Evolutionary conservation across 2,113 vertebrate species (phyloP).

Genomic region (Atlantisia rogersi): DNA sequence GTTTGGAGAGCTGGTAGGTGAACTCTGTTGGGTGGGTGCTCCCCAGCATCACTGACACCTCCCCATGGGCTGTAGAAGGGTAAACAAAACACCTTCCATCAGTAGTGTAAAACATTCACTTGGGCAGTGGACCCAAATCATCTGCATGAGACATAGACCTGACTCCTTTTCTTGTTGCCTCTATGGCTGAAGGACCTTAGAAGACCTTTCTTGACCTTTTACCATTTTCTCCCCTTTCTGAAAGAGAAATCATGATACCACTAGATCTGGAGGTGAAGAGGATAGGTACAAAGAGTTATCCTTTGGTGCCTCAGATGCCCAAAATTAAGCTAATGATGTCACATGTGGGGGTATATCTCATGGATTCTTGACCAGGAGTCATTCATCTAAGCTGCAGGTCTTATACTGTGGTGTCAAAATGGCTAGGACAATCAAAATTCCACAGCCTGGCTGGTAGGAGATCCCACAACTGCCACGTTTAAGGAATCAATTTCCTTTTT

Average conservation of each 20-base stretch:
- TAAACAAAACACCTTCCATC: neutral
- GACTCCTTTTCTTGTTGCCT: neutral
- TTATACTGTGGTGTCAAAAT: neutral
- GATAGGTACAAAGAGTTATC: neutral
- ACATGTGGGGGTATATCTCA: no score
- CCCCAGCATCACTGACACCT: constrained; percentile 74
- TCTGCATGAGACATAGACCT: neutral
- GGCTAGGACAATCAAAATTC: neutral
- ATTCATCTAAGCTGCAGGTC: neutral
- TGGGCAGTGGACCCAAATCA: neutral
- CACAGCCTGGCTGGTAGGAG: neutral
- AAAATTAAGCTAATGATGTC: neutral
- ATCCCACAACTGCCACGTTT: neutral
- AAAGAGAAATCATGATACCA: neutral
- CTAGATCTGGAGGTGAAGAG: neutral
- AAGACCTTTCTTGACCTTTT: neutral
- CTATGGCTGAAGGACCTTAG: neutral
- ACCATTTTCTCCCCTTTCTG: neutral
- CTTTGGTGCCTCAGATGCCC: neutral
- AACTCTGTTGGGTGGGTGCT: constrained; percentile 73
- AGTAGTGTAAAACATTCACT: neutral
- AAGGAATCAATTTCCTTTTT: neutral
- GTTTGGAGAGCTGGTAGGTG: constrained; percentile 79
- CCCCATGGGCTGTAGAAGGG: constrained; percentile 73
- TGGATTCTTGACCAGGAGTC: neutral